Percentiles rank a stretch among this genome's conserved stretches.
These are phyloP conservation scores for Calyptommatus sinebrachiatus DNA, from an alignment of 2,113 vertebrate species.

Conservation along the genomic window DNA sequence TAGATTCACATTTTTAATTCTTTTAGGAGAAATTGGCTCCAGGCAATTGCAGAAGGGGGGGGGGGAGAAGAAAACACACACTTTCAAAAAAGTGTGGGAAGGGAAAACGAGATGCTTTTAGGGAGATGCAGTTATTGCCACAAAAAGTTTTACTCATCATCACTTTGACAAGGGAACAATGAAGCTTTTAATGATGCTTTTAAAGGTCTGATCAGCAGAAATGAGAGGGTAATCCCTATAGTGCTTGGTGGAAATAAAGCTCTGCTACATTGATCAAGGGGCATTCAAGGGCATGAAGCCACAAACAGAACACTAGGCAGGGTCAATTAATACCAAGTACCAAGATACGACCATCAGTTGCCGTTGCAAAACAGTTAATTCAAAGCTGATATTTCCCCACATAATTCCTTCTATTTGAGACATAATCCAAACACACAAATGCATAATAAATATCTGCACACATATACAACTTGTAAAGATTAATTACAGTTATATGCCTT, in stretches of 20 bases:
- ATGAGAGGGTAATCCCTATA: neutral
- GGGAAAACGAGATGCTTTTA: slow-evolving; percentile 66
- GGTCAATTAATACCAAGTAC: neutral
- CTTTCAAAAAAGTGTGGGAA: slow-evolving; percentile 14
- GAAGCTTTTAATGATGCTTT: slow-evolving; percentile 19
- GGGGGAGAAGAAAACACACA: slow-evolving; percentile 32
- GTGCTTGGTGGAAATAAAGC: neutral
- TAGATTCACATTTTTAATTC: slow-evolving; percentile 93
- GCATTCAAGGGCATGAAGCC: neutral
- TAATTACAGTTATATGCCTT: neutral
- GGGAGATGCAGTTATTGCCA: slow-evolving; percentile 55
- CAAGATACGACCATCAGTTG: neutral
- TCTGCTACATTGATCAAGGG: neutral
- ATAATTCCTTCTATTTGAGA: too few relatives aligned
- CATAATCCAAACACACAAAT: too few relatives aligned
- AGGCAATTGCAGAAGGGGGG: slow-evolving; percentile 64
- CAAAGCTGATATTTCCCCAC: too few relatives aligned
- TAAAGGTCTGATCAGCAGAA: slow-evolving; percentile 34
- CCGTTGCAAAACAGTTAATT: too few relatives aligned
- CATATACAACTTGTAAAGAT: too few relatives aligned
- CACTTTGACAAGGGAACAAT: slow-evolving; percentile 56
- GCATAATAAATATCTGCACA: too few relatives aligned
- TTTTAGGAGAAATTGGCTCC: slow-evolving; percentile 76
- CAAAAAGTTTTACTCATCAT: slow-evolving; percentile 51
- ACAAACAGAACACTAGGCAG: too few relatives aligned